A percentile compares a stretch with the other conserved stretches of the same genome.
These are phyloP conservation scores for Leptodactylus fallax DNA, from an alignment of 2,797 vertebrate genomes.

Conservation along the genomic window DNA sequence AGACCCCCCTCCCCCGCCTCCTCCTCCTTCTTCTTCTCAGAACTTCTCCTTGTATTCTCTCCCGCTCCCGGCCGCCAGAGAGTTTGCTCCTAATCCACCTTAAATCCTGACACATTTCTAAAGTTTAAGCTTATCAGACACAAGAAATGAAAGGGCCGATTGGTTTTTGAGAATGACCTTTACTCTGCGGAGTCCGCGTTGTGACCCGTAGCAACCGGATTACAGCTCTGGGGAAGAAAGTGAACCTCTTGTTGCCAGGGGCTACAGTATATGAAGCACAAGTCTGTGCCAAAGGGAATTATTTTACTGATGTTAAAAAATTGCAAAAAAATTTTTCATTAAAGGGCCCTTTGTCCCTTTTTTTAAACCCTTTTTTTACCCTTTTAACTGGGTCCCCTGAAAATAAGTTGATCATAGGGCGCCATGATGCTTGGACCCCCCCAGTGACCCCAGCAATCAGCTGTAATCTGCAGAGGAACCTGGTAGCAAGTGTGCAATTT, in stretches of 20 bases:
- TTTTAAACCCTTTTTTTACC: neutral
- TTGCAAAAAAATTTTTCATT: too few species aligned
- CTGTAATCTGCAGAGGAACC: neutral
- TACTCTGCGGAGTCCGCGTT: neutral
- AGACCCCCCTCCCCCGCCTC: neutral
- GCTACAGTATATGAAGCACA: neutral
- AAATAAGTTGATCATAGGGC: neutral
- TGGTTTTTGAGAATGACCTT: conserved; percentile 19
- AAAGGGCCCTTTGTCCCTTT: too few species aligned
- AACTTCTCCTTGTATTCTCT: conserved; percentile 16
- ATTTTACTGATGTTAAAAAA: neutral
- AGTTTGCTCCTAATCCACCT: conserved; percentile 43
- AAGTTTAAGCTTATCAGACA: conserved; percentile 32
- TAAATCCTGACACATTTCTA: conserved; percentile 39
- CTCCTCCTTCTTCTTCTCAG: neutral
- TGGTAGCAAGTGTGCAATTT: neutral
- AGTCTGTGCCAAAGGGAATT: neutral
- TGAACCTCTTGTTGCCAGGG: neutral
- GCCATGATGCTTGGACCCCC: neutral
- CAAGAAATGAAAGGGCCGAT: conserved; percentile 4
- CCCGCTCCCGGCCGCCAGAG: conserved; percentile 6
- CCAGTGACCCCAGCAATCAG: neutral
- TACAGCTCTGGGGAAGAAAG: neutral
- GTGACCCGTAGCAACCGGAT: conserved; percentile 14
- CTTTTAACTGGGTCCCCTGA: too few species aligned